These are phyloP conservation scores for Odontomyia ornata DNA, from an alignment of 2,888 invertebrate genomes.

Conservation along the genomic window DNA sequence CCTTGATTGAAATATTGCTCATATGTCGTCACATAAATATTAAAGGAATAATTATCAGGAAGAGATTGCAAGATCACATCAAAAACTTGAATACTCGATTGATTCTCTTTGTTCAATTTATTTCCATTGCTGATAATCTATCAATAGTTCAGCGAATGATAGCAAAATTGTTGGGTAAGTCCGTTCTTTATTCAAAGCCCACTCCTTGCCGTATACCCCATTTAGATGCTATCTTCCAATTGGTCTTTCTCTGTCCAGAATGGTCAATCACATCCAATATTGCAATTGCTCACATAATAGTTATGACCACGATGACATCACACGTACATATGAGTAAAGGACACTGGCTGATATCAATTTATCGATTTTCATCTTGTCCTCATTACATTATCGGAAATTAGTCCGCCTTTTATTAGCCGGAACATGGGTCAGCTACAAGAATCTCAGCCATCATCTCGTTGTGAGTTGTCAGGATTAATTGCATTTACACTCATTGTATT, in stretches of 20 bases:
- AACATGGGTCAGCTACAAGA: constrained; percentile 20
- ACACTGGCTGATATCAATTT: neutral
- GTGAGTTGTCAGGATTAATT: constrained; percentile 39
- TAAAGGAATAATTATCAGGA: no score
- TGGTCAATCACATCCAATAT: neutral
- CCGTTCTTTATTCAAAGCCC: no score
- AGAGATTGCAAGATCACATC: no score
- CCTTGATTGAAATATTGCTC: no score
- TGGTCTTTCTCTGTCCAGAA: neutral
- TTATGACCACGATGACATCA: constrained; percentile 15
- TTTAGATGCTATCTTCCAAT: no score
- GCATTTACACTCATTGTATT: constrained; percentile 40
- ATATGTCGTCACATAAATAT: no score
- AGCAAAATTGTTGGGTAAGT: no score
- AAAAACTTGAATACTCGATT: no score
- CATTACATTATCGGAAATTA: constrained; percentile 43
- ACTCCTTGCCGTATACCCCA: no score
- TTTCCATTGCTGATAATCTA: no score
- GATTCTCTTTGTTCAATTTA: no score
- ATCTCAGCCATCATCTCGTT: constrained; percentile 33
- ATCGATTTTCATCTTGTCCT: constrained; percentile 40
- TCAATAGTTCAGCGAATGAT: no score
- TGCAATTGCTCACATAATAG: neutral
- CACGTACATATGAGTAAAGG: neutral
- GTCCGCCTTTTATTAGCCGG: constrained; percentile 26